Conservation (phyloP, 2,797 vertebrate genomes). For the Australoheros facetus region DNA sequence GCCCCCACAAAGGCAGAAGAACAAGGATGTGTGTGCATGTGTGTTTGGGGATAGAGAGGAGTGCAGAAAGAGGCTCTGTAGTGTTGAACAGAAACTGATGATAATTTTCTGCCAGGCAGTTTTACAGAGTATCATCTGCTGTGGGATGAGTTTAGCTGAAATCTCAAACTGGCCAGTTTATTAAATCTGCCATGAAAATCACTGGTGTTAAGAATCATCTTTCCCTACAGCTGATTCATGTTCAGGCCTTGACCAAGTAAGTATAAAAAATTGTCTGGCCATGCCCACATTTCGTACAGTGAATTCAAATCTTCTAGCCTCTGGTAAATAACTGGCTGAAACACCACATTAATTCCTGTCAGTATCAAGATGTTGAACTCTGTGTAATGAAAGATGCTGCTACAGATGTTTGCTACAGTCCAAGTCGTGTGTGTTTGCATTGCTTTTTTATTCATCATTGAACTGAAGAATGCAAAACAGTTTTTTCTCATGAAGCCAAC, state of each 20-base stretch:
- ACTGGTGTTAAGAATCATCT: background rate
- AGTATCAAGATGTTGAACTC: background rate
- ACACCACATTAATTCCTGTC: background rate
- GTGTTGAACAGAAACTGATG: background rate
- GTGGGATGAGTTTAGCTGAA: background rate
- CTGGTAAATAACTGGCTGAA: background rate
- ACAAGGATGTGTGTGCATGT: conserved; percentile 1
- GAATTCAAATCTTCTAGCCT: background rate
- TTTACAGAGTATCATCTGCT: conserved; percentile 1
- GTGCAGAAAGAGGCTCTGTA: background rate
- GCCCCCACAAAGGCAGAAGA: conserved; percentile 2
- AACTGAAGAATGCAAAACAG: background rate
- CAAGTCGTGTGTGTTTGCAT: background rate
- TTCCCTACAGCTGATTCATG: background rate
- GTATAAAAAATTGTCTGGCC: background rate
- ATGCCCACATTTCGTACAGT: background rate
- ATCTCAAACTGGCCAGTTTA: background rate
- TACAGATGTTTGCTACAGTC: too few relatives aligned
- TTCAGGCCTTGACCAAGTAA: background rate
- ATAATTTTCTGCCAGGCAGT: background rate
- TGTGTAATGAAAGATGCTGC: background rate
- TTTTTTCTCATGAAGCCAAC: background rate
- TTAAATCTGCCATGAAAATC: conserved; percentile 11
- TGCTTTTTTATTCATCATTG: background rate
- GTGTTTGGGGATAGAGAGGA: conserved; percentile 5